Evolutionary conservation across 2,113 vertebrate species (phyloP), one percentile per base, ranked within the genome.

Genomic region (Tretioscincus oriximinensis): DNA sequence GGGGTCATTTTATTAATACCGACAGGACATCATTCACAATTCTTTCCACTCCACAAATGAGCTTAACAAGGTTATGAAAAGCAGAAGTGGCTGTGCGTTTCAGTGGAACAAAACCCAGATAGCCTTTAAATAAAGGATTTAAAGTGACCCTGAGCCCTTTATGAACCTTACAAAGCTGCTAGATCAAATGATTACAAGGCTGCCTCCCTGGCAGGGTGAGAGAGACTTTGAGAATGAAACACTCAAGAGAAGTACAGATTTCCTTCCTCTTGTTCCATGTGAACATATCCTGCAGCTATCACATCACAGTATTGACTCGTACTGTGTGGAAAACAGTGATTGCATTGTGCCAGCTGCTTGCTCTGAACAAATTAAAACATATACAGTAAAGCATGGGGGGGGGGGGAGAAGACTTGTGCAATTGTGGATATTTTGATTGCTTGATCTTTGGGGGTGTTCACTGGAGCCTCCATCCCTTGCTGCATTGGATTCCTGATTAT

Each of bases 91-190:
- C 28, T 5, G 29, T 41, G 0, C 6, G 8, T 47, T 6, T 3
- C 2, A 26, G 54, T 7, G 35, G 41, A 21, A 61, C 31, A 18
- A 35, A 18, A 0, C 68, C 26, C 69, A 0, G 54, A 0, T 8
- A n/a, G 8, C 35, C 24, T 47, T 81, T 22, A 31, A 65, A 54
- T 8, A 7, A 63, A 5, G 67, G 18, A 31, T 1, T 21, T 75
- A n/a, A 12, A 67, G 14, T 29, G 24, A 29, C 41, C 9, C 72
- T 60, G 64, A 75, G 49, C 9, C 63, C 49, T 16, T 77, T 29
- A 9, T 58, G 73, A 58, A 51, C 47, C 26, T 26, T 78, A 67
- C 35, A 7, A 35, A 78, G 49, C 20, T 73, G 14, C 63, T 26
- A 5, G 67, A 60, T 20, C 18, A 35, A 54, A 73, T 5, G 47